Evolutionary conservation across 92 coral and sea anemone species (phyloP), one percentile per base, ranked within the genome.

Genomic region (Metridium senile): DNA sequence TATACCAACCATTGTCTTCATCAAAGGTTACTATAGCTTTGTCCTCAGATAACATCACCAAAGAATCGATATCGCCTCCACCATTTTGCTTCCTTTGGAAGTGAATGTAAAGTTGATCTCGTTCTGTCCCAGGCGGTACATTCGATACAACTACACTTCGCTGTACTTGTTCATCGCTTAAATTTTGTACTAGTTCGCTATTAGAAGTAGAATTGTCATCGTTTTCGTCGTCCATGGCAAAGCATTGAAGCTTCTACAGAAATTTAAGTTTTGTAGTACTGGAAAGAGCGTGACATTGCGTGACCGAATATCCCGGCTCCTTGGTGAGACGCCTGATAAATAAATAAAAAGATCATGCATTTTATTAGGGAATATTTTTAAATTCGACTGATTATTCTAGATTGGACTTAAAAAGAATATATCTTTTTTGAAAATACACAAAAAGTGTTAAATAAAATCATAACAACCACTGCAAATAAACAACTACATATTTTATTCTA

Each of bases 41-140:
- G 11, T 81, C 74, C 16, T 82, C 91, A 31, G 35, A 25, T 21
- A 82, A 34, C 74, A 87, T 17, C 58, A 47, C 43, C 16, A 72
- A 46, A 1, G n/a, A n/a, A n/a, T 87, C 74, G 7, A 87, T 79
- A 26, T 87, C 91, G 1, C 87, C 91, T 17, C 91, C 91, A 58
- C 91, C 87, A 73, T 82, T 82, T 22, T 67, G 32, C 26, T 1
- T 17, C 56, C 56, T 82, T 72, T 87, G 91, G 68, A 87, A 87
- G 62, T 87, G 80, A 20, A 87, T 87, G 22, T 22, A 53, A 17
- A 82, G 31, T 18, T 62, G 43, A 1, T 77, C 68, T 29, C 54
- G 11, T 26, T 19, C 65, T 32, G 83, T 70, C 28, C 26, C 23
- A 0, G 81, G 65, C 16, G 87, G 85, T 3, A 87, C 33, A 58